phyloP scores from a whole-genome alignment of 2,113 vertebrate species.

The Phylloscopus trochilus region DNA sequence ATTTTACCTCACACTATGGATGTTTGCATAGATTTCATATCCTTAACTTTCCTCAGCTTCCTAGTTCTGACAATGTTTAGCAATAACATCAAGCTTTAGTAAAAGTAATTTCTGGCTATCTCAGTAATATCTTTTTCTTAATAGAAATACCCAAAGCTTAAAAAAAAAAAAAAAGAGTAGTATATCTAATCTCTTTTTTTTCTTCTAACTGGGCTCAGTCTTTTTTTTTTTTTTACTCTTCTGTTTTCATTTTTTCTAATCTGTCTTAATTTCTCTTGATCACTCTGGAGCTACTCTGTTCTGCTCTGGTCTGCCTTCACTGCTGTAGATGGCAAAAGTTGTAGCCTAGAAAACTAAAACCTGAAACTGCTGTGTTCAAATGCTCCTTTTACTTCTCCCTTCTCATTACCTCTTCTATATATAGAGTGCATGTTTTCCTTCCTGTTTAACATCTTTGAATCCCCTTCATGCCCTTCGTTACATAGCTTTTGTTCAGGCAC shows the following conservation, averaged over 20 bases:
- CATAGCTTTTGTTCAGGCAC: neutral
- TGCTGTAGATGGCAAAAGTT: neutral
- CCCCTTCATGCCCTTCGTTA: neutral
- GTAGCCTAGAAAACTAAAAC: neutral
- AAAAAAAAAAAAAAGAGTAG: neutral
- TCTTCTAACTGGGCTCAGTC: neutral
- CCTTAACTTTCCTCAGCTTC: neutral
- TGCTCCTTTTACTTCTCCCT: neutral
- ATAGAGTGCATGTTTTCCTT: neutral
- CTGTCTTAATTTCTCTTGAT: neutral
- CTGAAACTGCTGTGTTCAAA: neutral
- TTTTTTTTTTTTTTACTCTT: neutral
- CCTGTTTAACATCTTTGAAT: slow-evolving; percentile 11
- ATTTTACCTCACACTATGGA: neutral
- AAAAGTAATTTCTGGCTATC: neutral
- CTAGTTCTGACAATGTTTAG: neutral
- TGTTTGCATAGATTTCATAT: neutral
- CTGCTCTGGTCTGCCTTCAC: neutral
- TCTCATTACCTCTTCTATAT: neutral
- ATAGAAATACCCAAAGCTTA: neutral
- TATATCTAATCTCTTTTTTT: neutral
- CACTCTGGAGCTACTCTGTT: neutral
- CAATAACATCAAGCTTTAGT: neutral
- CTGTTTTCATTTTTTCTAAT: neutral
- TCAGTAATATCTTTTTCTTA: neutral